Evolutionary conservation across 2,797 vertebrate species (phyloP), one percentile per base, ranked within the genome.

Genomic region (Phataginus tricuspis): DNA sequence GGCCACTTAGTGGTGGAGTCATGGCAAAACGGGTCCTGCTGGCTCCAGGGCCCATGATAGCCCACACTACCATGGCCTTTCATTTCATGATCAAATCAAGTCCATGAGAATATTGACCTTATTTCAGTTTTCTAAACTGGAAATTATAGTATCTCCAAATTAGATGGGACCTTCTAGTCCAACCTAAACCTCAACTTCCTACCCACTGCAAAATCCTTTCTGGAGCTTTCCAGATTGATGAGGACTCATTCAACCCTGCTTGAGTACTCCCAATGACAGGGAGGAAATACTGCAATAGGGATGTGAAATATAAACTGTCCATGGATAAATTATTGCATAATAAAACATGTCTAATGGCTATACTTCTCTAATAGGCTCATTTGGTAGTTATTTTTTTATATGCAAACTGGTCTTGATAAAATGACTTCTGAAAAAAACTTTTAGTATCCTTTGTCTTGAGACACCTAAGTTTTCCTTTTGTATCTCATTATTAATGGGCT

Each of bases 381-480:
- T 91, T 85, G 63, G 25, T 21, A 86, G 34, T 91, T 61, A 53
- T 80, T 91, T 42, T 94, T 94, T 94, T 75, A 96, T 80, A 75
- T 27, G 31, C 59, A 94, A 95, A 71, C 29, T 72, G 89, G 12
- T 94, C 91, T 91, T 96, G 88, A 86, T 95, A 92, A 88, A 94
- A 94, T 34, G 95, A 4, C 51, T 84, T 83, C 66, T 96, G 91
- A 68, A 61, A 87, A 78, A 86, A 94, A 72, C 23, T 90, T 95
- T 90, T 25, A 49, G 25, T 39, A 16, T 82, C 78, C 90, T 94
- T 90, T 95, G 23, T 80, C 59, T 85, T 89, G 51, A 96, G 66
- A 89, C 23, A n/a, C 37, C 27, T 90, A 74, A 37, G 78, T 55
- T 95, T 96, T 88, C 69, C 31, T 93, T 74, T 92, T 45, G 14